These are phyloP conservation scores for Ardeotis arabs DNA, from an alignment of 2,113 vertebrate species.

Conservation along the genomic window DNA sequence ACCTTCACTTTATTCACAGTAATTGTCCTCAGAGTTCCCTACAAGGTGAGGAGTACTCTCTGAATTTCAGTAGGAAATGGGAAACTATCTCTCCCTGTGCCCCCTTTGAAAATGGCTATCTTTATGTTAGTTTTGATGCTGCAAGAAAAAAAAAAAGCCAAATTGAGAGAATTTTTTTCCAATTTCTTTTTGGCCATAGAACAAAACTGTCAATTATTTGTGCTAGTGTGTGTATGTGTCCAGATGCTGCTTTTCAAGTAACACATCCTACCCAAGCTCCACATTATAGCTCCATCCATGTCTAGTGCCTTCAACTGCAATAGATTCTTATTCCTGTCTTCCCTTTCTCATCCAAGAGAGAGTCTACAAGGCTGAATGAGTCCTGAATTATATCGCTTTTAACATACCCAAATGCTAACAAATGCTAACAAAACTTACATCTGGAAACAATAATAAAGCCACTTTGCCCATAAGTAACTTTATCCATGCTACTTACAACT, in stretches of 20 bases:
- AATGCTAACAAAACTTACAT: constrained; percentile 1
- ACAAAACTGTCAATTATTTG: background rate
- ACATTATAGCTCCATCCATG: background rate
- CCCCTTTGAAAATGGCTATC: background rate
- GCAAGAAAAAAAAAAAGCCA: background rate
- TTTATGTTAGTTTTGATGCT: background rate
- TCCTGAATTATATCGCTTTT: background rate
- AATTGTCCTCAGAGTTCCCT: background rate
- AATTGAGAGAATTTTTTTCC: background rate
- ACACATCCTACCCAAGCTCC: background rate
- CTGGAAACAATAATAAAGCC: constrained; percentile 54
- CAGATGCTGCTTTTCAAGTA: constrained; percentile 40
- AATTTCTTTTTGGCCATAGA: background rate
- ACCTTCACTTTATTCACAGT: background rate
- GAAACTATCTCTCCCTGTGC: background rate
- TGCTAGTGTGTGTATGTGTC: background rate
- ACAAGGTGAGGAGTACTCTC: background rate
- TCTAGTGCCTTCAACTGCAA: background rate
- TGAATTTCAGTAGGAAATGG: background rate
- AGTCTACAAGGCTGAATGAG: background rate
- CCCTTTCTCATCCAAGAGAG: background rate
- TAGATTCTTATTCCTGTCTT: background rate
- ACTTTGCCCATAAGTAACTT: constrained; percentile 37
- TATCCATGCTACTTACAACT: constrained; percentile 37
- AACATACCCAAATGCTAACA: background rate